Evolutionary conservation across 2,797 vertebrate genomes (phyloP).

Genomic region (Chelonia mydas): DNA sequence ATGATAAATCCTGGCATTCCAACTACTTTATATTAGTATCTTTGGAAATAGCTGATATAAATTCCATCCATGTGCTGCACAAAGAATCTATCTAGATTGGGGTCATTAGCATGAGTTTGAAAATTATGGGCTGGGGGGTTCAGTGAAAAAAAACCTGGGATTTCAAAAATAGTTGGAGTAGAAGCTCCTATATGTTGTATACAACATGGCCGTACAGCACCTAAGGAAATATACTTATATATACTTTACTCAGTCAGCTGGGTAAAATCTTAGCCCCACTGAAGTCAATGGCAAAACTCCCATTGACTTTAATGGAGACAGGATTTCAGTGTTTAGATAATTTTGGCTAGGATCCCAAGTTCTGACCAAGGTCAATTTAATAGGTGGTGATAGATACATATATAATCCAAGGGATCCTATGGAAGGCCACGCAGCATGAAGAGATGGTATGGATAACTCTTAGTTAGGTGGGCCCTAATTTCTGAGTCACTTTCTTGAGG

Average conservation of each 20-base stretch:
- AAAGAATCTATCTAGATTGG: not conserved
- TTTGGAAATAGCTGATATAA: conserved; percentile 79
- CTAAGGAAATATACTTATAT: not conserved
- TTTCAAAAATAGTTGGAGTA: conserved; percentile 5
- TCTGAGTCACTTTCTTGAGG: not conserved
- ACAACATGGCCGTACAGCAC: not conserved
- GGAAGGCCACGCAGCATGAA: not conserved
- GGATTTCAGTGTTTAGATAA: not conserved
- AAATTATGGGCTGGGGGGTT: not conserved
- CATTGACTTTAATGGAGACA: not conserved
- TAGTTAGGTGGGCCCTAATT: not conserved
- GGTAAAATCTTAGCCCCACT: not conserved
- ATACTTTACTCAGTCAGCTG: not conserved
- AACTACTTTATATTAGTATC: conserved; percentile 84
- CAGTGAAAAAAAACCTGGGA: not conserved
- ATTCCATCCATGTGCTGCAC: not conserved
- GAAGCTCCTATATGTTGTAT: not conserved
- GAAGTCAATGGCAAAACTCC: not conserved
- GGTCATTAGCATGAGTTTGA: not conserved
- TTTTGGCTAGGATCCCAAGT: not conserved
- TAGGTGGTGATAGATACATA: not conserved
- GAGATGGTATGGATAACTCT: not conserved
- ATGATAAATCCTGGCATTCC: conserved; percentile 83
- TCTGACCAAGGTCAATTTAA: not conserved
- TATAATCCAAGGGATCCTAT: not conserved